phyloP scores from a whole-genome alignment of 2,797 vertebrate genomes.

The Crax fasciolata region DNA sequence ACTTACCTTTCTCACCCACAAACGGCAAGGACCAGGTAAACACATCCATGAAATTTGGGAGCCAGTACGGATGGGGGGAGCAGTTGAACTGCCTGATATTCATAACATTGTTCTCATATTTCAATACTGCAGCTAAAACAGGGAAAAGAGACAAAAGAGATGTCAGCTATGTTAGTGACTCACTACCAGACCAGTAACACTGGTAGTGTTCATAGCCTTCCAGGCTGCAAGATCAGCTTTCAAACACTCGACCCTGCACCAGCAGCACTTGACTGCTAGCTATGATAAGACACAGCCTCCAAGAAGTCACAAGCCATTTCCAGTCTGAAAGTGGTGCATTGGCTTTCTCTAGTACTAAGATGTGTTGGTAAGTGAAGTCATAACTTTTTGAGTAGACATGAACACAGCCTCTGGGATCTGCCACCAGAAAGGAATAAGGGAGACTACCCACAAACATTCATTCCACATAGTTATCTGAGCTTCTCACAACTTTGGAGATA shows the following conservation, averaged over 20 bases:
- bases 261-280: background rate
- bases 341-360: background rate
- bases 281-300: background rate
- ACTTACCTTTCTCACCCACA: constrained; percentile 95
- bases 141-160: background rate
- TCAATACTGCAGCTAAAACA: constrained; percentile 93
- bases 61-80: constrained; percentile 97
- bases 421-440: background rate
- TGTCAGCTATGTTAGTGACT: background rate
- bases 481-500: background rate
- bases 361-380: background rate
- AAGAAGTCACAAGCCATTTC: background rate
- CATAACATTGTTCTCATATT: constrained; percentile 99
- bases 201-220: background rate
- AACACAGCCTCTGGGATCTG: fast-evolving
- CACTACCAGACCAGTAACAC: background rate
- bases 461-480: background rate
- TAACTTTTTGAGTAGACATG: background rate
- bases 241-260: background rate
- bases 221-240: background rate
- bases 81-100: constrained; percentile 99
- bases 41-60: constrained; percentile 99
- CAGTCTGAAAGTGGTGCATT: background rate
- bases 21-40: constrained; percentile 99
- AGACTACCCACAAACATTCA: background rate